Evolutionary conservation across 2,113 vertebrate species (phyloP).

Genomic region (Brienomyrus brachyistius): DNA sequence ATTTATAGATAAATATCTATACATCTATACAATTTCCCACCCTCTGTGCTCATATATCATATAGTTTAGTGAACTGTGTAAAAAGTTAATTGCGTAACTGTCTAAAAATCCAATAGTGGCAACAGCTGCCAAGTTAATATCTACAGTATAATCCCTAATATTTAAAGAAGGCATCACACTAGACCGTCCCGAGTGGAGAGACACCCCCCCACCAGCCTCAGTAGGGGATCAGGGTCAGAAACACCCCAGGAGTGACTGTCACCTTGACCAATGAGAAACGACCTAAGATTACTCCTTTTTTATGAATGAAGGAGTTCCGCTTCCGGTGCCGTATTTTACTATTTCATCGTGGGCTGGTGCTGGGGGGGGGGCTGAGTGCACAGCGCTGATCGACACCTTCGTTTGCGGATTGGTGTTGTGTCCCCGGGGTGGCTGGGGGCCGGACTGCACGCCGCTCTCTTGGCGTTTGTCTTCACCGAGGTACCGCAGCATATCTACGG

Average conservation of each 20-base stretch:
- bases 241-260: not conserved
- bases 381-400: not conserved
- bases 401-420: no score
- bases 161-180: not conserved
- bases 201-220: not conserved
- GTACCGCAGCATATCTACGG: not conserved
- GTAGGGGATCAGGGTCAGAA: not conserved
- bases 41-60: not conserved
- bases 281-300: no score
- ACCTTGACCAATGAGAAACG: not conserved
- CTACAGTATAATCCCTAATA: not conserved
- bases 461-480: not conserved
- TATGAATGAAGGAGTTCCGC: constrained; percentile 18
- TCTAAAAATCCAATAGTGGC: not conserved
- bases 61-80: not conserved
- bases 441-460: not conserved
- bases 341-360: not conserved
- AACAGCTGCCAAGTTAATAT: not conserved
- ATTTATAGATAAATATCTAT: no score
- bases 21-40: not conserved
- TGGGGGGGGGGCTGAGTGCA: not conserved
- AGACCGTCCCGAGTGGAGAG: not conserved
- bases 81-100: not conserved
- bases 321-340: constrained; percentile 5
- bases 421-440: no score